Conservation (phyloP, 2,888 invertebrate species). For the Muschampia plurimacula region DNA sequence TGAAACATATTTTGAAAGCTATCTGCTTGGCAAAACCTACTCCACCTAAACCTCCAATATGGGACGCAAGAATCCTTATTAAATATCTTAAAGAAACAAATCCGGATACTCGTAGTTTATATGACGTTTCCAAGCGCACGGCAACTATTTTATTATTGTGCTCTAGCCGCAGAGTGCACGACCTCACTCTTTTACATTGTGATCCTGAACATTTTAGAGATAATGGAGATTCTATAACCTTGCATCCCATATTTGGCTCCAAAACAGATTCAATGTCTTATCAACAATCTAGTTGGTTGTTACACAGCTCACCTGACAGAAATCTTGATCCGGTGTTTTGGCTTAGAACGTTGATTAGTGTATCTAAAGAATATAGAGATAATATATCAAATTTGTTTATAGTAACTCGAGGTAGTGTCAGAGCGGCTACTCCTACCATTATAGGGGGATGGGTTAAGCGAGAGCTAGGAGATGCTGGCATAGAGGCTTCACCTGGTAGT, state of each 20-base stretch:
- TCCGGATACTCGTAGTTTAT: conserved; percentile 31
- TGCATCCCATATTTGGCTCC: conserved; percentile 44
- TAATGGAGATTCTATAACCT: conserved; percentile 35
- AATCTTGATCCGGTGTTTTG: conserved; percentile 29
- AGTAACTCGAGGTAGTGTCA: conserved; percentile 31
- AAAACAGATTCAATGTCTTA: conserved; percentile 42
- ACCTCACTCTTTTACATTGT: conserved; percentile 41
- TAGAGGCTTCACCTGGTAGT: conserved; percentile 41
- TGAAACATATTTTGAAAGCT: conserved; percentile 30
- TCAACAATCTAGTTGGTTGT: conserved; percentile 42
- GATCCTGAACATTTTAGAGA: conserved; percentile 39
- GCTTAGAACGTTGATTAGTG: neutral
- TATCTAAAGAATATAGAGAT: neutral
- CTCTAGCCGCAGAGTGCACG: conserved; percentile 46
- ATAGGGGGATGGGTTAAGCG: conserved; percentile 40
- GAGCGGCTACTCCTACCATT: conserved; percentile 33
- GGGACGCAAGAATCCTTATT: conserved; percentile 41
- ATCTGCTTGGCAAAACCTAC: conserved; percentile 34
- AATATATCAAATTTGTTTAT: conserved; percentile 29
- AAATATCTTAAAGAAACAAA: conserved; percentile 23
- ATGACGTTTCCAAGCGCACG: conserved; percentile 39
- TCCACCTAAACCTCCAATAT: conserved; percentile 39
- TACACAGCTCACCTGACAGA: conserved; percentile 29
- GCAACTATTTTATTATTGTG: conserved; percentile 42
- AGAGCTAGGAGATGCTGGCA: conserved; percentile 31